Conservation (phyloP, 37 sponge, comb jelly and placozoan genomes). For the Oopsacas minuta region DNA sequence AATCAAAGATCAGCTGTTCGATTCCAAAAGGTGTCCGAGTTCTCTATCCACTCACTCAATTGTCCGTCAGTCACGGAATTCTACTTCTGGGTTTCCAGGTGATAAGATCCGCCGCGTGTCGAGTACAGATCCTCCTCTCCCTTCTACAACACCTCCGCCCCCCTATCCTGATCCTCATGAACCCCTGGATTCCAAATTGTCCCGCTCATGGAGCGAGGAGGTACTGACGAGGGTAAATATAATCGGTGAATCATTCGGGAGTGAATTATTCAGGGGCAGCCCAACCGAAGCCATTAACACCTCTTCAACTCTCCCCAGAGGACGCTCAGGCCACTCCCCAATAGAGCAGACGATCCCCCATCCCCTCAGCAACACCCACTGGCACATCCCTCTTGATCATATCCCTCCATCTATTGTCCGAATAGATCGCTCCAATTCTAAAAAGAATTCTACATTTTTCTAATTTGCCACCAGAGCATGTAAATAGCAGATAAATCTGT, state of each 20-base stretch:
- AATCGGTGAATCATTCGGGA: not conserved
- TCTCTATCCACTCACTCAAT: not conserved
- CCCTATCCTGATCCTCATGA: not conserved
- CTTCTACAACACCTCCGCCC: not conserved
- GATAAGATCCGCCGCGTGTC: not conserved
- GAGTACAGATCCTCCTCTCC: not conserved
- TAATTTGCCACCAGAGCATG: no score
- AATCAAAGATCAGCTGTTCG: not conserved
- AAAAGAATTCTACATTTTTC: no score
- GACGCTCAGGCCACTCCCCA: no score
- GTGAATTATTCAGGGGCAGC: not conserved
- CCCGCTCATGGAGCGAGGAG: conserved; percentile 8
- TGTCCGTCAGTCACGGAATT: not conserved
- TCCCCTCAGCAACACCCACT: not conserved
- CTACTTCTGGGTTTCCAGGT: not conserved
- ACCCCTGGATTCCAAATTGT: not conserved
- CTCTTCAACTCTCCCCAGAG: not conserved
- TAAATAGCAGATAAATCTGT: no score
- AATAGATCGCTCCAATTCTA: no score
- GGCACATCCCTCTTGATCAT: not conserved
- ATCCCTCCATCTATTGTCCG: not conserved
- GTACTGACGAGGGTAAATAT: not conserved
- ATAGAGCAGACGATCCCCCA: not conserved
- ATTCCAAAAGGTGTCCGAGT: not conserved
- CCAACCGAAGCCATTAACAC: not conserved